phyloP scores from a whole-genome alignment of 2,888 invertebrate genomes.

The Pilophorus perplexus region DNA sequence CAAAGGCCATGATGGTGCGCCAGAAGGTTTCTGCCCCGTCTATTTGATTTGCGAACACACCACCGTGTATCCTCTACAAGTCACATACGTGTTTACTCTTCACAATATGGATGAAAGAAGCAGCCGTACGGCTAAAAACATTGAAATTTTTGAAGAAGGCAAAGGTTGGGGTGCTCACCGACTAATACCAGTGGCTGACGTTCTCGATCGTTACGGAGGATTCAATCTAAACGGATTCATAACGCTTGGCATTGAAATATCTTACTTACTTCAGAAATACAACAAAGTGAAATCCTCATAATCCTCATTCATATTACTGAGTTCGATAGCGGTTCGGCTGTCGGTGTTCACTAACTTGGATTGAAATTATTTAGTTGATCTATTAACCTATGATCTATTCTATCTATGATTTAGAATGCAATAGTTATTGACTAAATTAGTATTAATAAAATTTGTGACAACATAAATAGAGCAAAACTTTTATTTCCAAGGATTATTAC shows the following conservation, averaged over 20 bases:
- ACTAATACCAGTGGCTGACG: neutral
- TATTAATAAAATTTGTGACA: too few relatives aligned
- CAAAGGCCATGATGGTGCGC: neutral
- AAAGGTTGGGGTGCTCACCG: neutral
- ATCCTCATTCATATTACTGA: too few relatives aligned
- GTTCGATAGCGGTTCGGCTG: neutral
- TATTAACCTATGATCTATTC: too few relatives aligned
- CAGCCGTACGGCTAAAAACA: neutral
- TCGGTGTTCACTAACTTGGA: too few relatives aligned
- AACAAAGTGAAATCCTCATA: too few relatives aligned
- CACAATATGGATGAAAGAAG: neutral
- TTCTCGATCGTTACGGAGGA: neutral
- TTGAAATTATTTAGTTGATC: neutral
- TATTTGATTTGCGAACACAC: constrained; percentile 4
- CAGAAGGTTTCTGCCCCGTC: neutral
- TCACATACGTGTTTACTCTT: neutral
- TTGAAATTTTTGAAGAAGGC: neutral
- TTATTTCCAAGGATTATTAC: too few relatives aligned
- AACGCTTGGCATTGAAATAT: neutral
- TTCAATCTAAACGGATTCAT: neutral
- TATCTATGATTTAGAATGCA: too few relatives aligned
- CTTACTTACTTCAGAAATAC: neutral
- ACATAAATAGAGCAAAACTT: too few relatives aligned
- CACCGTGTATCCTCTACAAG: neutral
- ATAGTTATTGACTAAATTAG: too few relatives aligned